Base-by-base conservation (phyloP, 2,113 vertebrate genomes). In the Myotis davidii region DNA sequence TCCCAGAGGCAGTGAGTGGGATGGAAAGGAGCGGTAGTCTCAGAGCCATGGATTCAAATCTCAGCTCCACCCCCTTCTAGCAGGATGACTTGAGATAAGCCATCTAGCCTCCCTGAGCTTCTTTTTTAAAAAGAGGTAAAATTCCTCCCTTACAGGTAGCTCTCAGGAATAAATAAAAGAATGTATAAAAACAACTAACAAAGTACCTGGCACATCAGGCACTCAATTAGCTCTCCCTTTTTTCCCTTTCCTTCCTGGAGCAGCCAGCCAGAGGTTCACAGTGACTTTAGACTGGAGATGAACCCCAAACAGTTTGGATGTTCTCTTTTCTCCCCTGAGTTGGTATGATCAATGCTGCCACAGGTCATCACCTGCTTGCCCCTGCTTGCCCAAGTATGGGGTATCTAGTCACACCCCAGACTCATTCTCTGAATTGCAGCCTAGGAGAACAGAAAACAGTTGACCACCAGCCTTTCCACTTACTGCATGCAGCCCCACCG, bases 131-230 rank as follows among this genome's bases (percentile, higher is more conserved):
- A 79, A 42, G 65, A 74, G 27, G 69, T 59, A 37, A 90, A 67
- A 54, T 79, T 27, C 2, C 10, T 87, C 86, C 85, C 42, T 74
- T 54, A 29, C 5, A 56, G 4, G 9, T 79, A 59, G 70, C 11
- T 29, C 67, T 90, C 50, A 45, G 12, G 48, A 91, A 88, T 10
- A 87, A 94, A 96, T 39, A 74, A 92, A 78, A 64, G 69, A 74
- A 74, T 54, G 7, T 34, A 69, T 69, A 11, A 67, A 83, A 95
- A 50, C 20, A 6, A 65, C 52, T 65, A 52, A 32, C 13, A 81
- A 91, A 85, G 45, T 21, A 72, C 11, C 16, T 32, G 37, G 6
- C n/a, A 50, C 5, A 45, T 54, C 70, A 42, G 37, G 69, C 5
- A 50, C 9, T 67, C 50, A 64, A 7, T 13, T 37, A 54, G 13